Percentiles rank a stretch among this genome's conserved stretches.
phyloP scores from a whole-genome alignment of 2,113 vertebrate species.

The Tamias sibiricus region DNA sequence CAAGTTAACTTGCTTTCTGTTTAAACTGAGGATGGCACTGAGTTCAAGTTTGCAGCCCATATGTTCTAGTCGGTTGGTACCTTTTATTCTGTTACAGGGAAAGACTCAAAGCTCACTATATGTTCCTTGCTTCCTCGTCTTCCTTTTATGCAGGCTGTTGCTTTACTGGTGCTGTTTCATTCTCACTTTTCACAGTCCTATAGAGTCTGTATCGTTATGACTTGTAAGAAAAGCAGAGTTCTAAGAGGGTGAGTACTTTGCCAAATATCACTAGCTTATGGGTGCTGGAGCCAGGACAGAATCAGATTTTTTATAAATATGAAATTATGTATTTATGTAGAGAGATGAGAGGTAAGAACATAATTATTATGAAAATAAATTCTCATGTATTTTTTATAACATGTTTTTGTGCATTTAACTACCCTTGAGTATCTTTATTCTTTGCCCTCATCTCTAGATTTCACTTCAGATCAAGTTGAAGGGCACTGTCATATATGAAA shows the following conservation, averaged over 20 bases:
- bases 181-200: not conserved
- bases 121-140: not conserved
- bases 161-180: not conserved
- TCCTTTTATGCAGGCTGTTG: not conserved
- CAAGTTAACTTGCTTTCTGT: constrained; percentile 1
- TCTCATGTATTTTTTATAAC: too few species aligned
- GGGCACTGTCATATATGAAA: too few species aligned
- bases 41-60: not conserved
- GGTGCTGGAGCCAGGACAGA: not conserved
- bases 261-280: too few species aligned
- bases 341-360: too few species aligned
- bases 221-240: not conserved
- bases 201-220: not conserved
- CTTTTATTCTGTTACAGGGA: not conserved
- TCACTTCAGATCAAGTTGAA: too few species aligned
- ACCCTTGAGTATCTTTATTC: too few species aligned
- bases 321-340: too few species aligned
- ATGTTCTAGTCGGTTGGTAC: too few species aligned
- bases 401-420: too few species aligned
- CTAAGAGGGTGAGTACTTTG: not conserved
- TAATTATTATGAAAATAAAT: too few species aligned
- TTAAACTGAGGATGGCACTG: not conserved
- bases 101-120: not conserved
- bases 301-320: too few species aligned
- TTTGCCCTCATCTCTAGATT: too few species aligned